These are phyloP conservation scores for Nannobrachium achirus DNA, from an alignment of 2,113 vertebrate genomes.

Conservation along the genomic window DNA sequence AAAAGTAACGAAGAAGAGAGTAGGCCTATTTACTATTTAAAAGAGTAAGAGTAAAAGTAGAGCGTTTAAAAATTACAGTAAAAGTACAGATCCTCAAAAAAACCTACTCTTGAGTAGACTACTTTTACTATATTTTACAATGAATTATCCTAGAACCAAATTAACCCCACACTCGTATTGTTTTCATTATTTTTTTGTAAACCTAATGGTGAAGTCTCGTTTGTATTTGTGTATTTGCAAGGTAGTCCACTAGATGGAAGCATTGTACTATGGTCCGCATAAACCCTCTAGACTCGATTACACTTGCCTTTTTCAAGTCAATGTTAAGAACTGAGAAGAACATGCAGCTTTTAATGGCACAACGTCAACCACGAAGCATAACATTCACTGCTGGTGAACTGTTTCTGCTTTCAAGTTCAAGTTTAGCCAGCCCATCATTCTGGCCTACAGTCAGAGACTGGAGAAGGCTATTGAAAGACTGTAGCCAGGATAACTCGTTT, in stretches of 20 bases:
- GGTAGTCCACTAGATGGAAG: conserved; percentile 50
- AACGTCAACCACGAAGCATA: conserved; percentile 23
- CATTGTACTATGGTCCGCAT: neutral
- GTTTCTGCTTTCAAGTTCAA: neutral
- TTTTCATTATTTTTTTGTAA: no score
- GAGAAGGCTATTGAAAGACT: conserved; percentile 47
- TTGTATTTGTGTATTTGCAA: conserved; percentile 8
- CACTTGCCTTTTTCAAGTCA: neutral
- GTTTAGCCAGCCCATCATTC: conserved; percentile 5
- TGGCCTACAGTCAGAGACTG: conserved; percentile 21
- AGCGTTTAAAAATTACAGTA: no score
- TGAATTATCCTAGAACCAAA: no score
- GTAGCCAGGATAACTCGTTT: conserved; percentile 48
- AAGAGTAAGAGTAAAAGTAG: no score
- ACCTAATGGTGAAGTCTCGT: neutral
- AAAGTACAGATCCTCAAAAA: no score
- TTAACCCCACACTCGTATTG: no score
- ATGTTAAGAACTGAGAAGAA: neutral
- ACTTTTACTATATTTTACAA: no score
- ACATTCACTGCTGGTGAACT: neutral
- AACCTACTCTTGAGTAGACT: no score
- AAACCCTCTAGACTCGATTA: neutral
- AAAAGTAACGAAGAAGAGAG: no score
- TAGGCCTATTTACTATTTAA: no score
- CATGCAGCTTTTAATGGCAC: conserved; percentile 6